Conservation (phyloP, 2,888 invertebrate species). For the Hydrotaea diabolus region DNA sequence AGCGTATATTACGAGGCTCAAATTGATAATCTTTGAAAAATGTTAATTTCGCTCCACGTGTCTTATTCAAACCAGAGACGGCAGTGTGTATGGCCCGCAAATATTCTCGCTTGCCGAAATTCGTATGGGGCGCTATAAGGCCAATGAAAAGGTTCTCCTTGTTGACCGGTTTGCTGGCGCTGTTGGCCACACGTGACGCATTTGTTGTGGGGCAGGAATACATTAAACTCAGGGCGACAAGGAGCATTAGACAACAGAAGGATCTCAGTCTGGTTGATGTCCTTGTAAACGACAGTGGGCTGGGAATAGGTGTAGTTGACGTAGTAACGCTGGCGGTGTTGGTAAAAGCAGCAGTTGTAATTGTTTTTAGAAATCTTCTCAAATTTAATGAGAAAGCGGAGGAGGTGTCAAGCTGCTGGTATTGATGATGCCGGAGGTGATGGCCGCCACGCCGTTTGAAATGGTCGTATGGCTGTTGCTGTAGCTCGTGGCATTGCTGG, state of each 20-base stretch:
- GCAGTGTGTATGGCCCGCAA: slow-evolving; percentile 85
- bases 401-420: slow-evolving; percentile 11
- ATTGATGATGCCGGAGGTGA: not conserved
- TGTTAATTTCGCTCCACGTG: slow-evolving; percentile 83
- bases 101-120: slow-evolving; percentile 84
- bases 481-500: slow-evolving; percentile 24
- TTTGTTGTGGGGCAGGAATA: slow-evolving; percentile 68
- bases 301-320: slow-evolving; percentile 8
- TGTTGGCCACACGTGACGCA: slow-evolving; percentile 75
- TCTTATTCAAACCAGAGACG: slow-evolving; percentile 83
- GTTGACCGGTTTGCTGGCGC: slow-evolving; percentile 74
- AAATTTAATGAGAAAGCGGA: not conserved
- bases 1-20: slow-evolving; percentile 84
- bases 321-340: not conserved
- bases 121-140: slow-evolving; percentile 81
- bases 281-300: not conserved
- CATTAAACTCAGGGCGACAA: slow-evolving; percentile 59
- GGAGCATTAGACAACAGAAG: slow-evolving; percentile 4
- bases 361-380: slow-evolving; percentile 30
- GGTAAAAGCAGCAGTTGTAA: slow-evolving; percentile 8
- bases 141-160: slow-evolving; percentile 80
- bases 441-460: not conserved
- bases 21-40: slow-evolving; percentile 86
- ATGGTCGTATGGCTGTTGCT: slow-evolving; percentile 27
- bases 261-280: not conserved